Evolutionary conservation across 2,797 vertebrate species (phyloP).

Genomic region (Hipposideros larvatus): DNA sequence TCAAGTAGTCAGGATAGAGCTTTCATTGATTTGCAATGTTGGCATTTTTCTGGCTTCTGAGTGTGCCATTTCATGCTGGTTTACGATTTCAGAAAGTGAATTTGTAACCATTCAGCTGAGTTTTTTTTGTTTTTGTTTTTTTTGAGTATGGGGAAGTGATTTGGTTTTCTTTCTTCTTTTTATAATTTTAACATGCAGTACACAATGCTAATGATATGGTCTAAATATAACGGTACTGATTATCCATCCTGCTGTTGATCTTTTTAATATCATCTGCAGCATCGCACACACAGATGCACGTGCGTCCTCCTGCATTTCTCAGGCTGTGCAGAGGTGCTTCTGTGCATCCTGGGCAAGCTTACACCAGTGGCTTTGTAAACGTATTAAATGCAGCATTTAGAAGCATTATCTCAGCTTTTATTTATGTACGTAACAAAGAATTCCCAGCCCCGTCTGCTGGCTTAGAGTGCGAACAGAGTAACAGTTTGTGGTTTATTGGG

Average conservation of each 20-base stretch:
- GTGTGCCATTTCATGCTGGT: conserved; percentile 55
- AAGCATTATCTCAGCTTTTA: conserved; percentile 90
- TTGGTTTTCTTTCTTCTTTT: background rate
- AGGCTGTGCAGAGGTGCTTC: conserved; percentile 81
- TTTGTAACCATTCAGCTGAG: conserved; percentile 67
- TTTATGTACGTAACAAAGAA: conserved; percentile 93
- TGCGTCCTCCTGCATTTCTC: conserved; percentile 79
- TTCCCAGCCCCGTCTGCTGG: conserved; percentile 90
- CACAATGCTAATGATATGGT: conserved; percentile 8
- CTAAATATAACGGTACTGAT: conserved; percentile 45
- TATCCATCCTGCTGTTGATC: background rate
- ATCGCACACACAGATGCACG: background rate
- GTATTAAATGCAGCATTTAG: conserved; percentile 90
- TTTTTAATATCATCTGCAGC: conserved; percentile 14
- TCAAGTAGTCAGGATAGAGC: conserved; percentile 42
- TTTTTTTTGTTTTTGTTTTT: background rate
- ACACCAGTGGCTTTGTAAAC: conserved; percentile 87
- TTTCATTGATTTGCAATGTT: conserved; percentile 78
- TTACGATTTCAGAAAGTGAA: conserved; percentile 68
- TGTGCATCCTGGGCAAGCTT: conserved; percentile 85
- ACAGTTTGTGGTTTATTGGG: conserved; percentile 93
- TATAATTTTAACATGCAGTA: conserved; percentile 10
- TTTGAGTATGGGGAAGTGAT: conserved; percentile 1
- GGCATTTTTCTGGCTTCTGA: conserved; percentile 75
- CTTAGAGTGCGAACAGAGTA: conserved; percentile 90